These are phyloP conservation scores for Neria commutata DNA, from an alignment of 2,888 invertebrate genomes.

Conservation along the genomic window DNA sequence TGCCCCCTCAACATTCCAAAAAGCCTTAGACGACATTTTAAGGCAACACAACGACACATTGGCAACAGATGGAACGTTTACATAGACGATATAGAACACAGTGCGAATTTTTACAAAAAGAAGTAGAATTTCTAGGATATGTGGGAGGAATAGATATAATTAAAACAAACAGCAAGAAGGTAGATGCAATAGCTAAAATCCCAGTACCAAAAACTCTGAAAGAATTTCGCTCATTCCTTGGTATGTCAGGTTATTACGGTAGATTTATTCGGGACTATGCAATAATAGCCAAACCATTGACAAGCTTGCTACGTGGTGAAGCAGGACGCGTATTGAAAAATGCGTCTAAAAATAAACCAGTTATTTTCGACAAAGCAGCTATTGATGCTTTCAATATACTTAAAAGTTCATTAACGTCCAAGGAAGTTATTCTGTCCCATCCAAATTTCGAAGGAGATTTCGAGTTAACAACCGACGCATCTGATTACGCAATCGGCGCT, in stretches of 20 bases:
- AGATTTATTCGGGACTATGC: not conserved
- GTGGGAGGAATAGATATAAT: not conserved
- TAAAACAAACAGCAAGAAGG: not conserved
- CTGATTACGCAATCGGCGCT: no score
- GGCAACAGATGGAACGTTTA: not conserved
- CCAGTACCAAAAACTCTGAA: conserved; percentile 17
- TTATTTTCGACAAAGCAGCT: no score
- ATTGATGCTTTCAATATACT: no score
- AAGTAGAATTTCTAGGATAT: conserved; percentile 6
- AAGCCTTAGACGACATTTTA: not conserved
- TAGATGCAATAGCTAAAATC: conserved; percentile 4
- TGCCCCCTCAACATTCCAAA: conserved; percentile 6
- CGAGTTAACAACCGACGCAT: no score
- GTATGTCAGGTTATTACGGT: no score
- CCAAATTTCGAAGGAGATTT: no score
- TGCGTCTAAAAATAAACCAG: no score
- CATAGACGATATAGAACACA: not conserved
- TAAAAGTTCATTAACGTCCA: no score
- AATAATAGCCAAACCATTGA: not conserved
- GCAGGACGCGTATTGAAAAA: no score
- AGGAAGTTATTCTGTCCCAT: no score
- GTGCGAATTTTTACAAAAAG: conserved; percentile 12
- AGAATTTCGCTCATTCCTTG: no score
- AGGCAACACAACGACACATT: not conserved
- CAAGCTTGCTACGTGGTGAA: no score